phyloP scores from a whole-genome alignment of 1,140 invertebrate genomes.

The Procambarus virginalis region DNA sequence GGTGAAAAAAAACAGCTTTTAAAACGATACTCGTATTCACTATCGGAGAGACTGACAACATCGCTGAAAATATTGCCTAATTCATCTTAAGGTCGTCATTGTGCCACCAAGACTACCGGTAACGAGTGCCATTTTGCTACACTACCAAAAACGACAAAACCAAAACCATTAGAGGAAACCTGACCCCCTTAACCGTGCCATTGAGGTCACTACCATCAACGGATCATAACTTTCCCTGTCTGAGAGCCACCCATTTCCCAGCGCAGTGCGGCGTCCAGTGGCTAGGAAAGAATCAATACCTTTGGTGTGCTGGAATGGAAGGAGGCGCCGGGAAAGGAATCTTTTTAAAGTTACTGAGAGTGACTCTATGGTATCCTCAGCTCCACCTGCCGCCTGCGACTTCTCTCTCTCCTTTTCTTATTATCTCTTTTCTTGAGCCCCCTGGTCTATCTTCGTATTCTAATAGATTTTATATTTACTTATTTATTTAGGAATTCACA shows the following conservation, averaged over 20 bases:
- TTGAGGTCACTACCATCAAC: not conserved
- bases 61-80: no score
- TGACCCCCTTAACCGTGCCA: not conserved
- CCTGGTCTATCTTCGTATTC: no score
- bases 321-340: conserved; percentile 36
- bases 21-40: no score
- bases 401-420: not conserved
- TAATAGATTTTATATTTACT: no score
- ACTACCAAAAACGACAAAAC: not conserved
- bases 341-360: conserved; percentile 27
- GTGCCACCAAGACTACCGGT: not conserved
- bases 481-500: no score
- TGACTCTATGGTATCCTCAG: conserved; percentile 13
- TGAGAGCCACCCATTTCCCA: conserved; percentile 2
- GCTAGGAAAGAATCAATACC: conserved; percentile 28
- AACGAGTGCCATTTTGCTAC: not conserved
- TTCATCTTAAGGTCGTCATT: not conserved
- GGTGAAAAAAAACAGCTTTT: no score
- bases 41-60: no score
- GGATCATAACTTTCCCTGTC: not conserved
- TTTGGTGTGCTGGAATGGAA: conserved; percentile 33
- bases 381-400: not conserved
- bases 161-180: not conserved
- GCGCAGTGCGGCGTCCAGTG: not conserved
- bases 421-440: not conserved